Conservation (phyloP, 2,797 vertebrate species). For the Pelochelys cantorii region DNA sequence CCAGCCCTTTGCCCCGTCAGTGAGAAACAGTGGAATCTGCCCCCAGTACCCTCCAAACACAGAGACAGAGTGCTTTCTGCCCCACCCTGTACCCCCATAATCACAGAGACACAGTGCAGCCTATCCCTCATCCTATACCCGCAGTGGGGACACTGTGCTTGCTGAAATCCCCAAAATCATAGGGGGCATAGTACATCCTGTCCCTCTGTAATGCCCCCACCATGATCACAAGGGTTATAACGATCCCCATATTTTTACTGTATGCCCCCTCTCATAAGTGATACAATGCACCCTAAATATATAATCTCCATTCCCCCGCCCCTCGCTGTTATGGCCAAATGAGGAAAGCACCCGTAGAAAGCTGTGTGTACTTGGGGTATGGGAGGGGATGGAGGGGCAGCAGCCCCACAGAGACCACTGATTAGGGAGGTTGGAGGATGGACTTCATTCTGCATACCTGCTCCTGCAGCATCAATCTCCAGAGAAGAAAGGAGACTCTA, state of each 20-base stretch:
- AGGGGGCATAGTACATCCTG: no score
- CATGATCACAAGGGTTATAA: neutral
- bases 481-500: neutral
- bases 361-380: no score
- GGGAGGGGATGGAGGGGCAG: neutral
- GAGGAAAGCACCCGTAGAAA: no score
- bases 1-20: no score
- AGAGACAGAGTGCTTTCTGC: neutral
- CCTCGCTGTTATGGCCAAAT: no score
- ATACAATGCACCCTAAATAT: no score
- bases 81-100: rapidly evolving
- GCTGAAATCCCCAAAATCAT: no score
- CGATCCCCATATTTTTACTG: neutral
- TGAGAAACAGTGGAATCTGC: neutral
- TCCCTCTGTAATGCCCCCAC: neutral
- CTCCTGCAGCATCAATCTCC: neutral
- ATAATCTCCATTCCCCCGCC: no score
- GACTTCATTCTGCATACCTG: neutral
- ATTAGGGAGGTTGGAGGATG: neutral
- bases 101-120: rapidly evolving
- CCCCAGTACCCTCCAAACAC: rapidly evolving
- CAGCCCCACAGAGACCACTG: neutral
- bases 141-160: no score
- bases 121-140: neutral
- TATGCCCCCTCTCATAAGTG: no score